phyloP scores from a whole-genome alignment of 1,140 invertebrate species.

The Helicoverpa armigera region DNA sequence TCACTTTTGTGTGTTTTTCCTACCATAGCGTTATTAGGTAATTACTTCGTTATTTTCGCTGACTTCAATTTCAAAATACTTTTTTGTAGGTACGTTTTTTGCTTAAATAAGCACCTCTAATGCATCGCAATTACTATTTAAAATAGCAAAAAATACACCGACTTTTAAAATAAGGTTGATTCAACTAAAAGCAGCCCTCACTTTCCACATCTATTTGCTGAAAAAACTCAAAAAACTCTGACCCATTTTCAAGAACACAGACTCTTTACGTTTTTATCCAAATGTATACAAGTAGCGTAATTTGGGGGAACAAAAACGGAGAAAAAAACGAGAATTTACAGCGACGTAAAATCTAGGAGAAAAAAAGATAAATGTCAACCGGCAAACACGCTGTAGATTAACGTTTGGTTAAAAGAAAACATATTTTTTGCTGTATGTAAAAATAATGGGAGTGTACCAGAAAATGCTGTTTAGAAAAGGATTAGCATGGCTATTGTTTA shows the following conservation, averaged over 20 bases:
- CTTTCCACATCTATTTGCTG: neutral
- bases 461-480: too few species aligned
- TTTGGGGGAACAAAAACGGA: slow-evolving; percentile 22
- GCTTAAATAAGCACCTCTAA: too few species aligned
- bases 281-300: slow-evolving; percentile 23
- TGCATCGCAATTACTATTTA: too few species aligned
- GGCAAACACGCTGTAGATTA: slow-evolving; percentile 10
- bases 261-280: slow-evolving; percentile 17
- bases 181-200: neutral
- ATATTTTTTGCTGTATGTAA: neutral
- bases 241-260: slow-evolving; percentile 22
- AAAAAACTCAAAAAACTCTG: slow-evolving; percentile 1
- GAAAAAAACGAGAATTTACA: slow-evolving; percentile 28
- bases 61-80: too few species aligned
- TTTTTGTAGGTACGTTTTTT: too few species aligned
- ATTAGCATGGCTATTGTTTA: too few species aligned
- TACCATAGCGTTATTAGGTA: too few species aligned
- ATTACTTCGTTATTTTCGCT: too few species aligned
- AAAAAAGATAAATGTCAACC: slow-evolving; percentile 29
- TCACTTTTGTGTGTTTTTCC: too few species aligned
- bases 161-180: neutral
- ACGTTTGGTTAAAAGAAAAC: slow-evolving; percentile 14
- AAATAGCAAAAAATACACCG: neutral
- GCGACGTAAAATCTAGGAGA: slow-evolving; percentile 29
- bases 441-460: too few species aligned